Conservation (phyloP, 2,113 vertebrate species). For the Proteles cristata region DNA sequence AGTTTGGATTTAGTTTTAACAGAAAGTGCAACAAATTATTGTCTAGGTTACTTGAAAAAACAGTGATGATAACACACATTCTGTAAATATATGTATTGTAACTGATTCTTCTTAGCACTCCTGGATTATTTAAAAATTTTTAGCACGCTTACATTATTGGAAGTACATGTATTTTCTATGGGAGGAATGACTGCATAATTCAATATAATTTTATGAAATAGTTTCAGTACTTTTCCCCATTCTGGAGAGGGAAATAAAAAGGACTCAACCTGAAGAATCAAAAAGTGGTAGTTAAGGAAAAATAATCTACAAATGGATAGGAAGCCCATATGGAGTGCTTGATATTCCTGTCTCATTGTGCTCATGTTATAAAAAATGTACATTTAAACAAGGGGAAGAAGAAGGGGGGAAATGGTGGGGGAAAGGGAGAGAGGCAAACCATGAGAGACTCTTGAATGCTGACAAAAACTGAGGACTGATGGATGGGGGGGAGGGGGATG, state of each 20-base stretch:
- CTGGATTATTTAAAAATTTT: not conserved
- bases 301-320: not conserved
- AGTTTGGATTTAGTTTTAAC: slow-evolving; percentile 16
- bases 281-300: not conserved
- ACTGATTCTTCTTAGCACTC: not conserved
- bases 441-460: no score
- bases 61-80: not conserved
- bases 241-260: not conserved
- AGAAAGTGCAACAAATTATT: not conserved
- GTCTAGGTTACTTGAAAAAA: slow-evolving; percentile 47
- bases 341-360: not conserved
- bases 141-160: not conserved
- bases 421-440: no score
- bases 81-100: not conserved
- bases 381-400: not conserved
- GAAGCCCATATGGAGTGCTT: not conserved
- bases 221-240: not conserved
- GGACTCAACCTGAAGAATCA: not conserved
- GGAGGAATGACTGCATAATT: not conserved
- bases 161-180: slow-evolving; percentile 1
- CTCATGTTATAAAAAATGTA: not conserved
- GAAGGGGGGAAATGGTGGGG: no score
- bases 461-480: no score
- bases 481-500: no score
- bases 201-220: slow-evolving; percentile 19